Base-by-base conservation (phyloP, 2,797 vertebrate genomes). In the Parauchenoglanis punctatus region DNA sequence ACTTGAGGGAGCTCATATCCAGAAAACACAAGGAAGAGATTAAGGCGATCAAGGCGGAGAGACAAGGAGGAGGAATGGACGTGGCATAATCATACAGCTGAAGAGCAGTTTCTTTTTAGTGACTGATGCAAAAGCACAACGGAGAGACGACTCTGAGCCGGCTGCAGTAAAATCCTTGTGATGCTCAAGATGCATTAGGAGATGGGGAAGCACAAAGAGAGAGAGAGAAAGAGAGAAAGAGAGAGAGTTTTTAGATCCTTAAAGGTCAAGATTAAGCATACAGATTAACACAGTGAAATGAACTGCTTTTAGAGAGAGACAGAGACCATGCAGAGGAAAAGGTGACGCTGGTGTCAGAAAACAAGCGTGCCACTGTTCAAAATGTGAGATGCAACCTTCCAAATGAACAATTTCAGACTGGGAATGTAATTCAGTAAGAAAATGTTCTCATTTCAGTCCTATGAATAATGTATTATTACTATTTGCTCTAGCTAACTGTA, bases 261-360 rank as follows among this genome's bases (percentile, higher is more conserved):
- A 90, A 90, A 90, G 93, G 94, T 95, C 93, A 92, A 94, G 94
- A 95, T 94, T 92, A 94, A 94, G 93, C 93, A 91, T 92, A 89
- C 92, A 92, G 93, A 95, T 90, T 90, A 90, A 92, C 87, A 83
- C 90, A 88, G 89, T 89, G 91, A 93, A 93, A 94, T 93, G 90
- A 94, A 93, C 86, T 92, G 90, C 93, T 94, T 92, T 91, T 89
- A 89, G 86, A 87, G 76, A 46, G 78, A 58, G 80, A 73, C 15
- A 12, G 67, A 85, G 54, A 18, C 80, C 10, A 23, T 65, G 58
- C 80, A 89, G 86, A 80, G 59, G 31, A 65, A 91, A 89, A 91
- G 86, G 91, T 90, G 87, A 89, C 87, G 90, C 44, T 7, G 72
- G 85, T 91, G 90, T 92, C 92, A 91, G 91, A 91, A 91, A 93